Evolutionary conservation across 2,113 vertebrate genomes (phyloP).

Genomic region (Panthera leo): DNA sequence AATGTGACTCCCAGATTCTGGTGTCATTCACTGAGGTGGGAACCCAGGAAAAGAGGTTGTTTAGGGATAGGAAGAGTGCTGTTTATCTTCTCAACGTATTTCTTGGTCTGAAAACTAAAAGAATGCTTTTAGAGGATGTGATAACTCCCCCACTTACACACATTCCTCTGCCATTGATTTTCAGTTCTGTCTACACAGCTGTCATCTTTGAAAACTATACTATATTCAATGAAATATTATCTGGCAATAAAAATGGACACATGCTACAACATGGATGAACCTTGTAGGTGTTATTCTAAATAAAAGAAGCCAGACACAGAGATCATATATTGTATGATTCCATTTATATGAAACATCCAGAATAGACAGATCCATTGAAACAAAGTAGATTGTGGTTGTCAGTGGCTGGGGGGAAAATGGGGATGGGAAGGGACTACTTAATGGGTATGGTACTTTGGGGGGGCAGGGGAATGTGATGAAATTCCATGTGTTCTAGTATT

Average conservation of each 20-base stretch:
- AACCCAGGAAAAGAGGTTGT: neutral
- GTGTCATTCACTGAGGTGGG: neutral
- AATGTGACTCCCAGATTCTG: neutral
- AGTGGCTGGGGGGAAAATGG: neutral
- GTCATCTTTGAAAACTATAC: neutral
- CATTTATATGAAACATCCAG: neutral
- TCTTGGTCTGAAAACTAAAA: neutral
- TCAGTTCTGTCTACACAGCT: neutral
- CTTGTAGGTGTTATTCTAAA: neutral
- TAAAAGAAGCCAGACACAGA: neutral
- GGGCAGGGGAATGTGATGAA: neutral
- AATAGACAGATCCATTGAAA: neutral
- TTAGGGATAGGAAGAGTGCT: neutral
- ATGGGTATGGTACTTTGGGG: neutral
- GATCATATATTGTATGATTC: neutral
- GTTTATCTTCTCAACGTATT: conserved; percentile 14
- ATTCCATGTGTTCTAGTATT: neutral
- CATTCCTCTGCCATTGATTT: neutral
- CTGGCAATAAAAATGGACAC: conserved; percentile 1
- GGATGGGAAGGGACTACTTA: neutral
- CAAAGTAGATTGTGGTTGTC: neutral
- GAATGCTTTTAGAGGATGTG: neutral
- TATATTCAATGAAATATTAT: neutral
- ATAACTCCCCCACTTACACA: neutral
- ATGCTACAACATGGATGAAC: neutral